Evolutionary conservation across 2,113 vertebrate genomes (phyloP), one percentile per base, ranked within the genome.

Genomic region (Aramus guarauna): DNA sequence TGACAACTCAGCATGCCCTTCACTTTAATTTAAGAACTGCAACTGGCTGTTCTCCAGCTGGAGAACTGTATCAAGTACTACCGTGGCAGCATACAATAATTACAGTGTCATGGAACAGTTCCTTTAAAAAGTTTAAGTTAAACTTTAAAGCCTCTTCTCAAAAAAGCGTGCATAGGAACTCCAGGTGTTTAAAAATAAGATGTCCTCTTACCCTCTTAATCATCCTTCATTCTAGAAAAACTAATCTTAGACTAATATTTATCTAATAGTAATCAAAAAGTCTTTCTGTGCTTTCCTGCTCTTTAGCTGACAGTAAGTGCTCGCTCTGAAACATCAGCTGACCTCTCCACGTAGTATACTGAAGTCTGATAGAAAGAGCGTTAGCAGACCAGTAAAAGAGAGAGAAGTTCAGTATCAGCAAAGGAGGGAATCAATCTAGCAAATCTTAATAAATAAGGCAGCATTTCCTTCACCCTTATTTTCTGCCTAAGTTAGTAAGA

Each of bases 311-410:
- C 59, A 64, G 34, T 3, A 64, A 50, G 39, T 1, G 1, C 36
- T 86, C 0, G 0, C 39, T 48, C 66, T 56, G 76, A 43, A 69
- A 41, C 0, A 2, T 55, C 39, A 82, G 71, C 81, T 45, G 76
- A 48, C 36, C 32, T 77, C 63, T 15, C 30, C 27, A 47, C 0
- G 0, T 7, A 17, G 29, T 4, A 14, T 4, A 37, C 15, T 48
- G 29, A 83, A 73, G 76, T 58, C 59, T 79, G 53, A 88, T 56
- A 63, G 37, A 58, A 37, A 80, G 41, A 58, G 16, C 0, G 0
- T 4, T 12, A 29, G n/a, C 45, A 55, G 37, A 58, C 3, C 4
- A 58, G 32, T 64, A 16, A 80, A 80, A 77, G 23, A 47, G 94
- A 74, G 55, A 75, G n/a, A 90, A 56, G 23, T 41, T 85, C 64